Evolutionary conservation across 2,888 invertebrate species (phyloP).

Genomic region (Dusona sp.): DNA sequence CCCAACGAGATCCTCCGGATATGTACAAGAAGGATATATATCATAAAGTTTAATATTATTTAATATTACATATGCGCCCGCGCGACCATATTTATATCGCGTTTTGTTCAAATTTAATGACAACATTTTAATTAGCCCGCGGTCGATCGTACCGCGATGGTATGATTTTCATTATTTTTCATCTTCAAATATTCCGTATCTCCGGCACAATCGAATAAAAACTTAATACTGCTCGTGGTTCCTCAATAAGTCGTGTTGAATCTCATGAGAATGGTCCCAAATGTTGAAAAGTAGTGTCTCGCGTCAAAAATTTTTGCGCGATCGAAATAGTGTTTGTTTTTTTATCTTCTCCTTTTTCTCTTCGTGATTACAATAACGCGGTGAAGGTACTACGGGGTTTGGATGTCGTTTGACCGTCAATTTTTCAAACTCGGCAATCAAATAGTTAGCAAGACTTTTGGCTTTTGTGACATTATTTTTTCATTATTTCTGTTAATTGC

Average conservation of each 20-base stretch:
- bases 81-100: constrained; percentile 57
- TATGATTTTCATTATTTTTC: constrained; percentile 6
- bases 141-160: constrained; percentile 45
- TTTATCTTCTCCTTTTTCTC: constrained; percentile 31
- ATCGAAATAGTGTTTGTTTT: constrained; percentile 38
- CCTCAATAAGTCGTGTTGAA: constrained; percentile 74
- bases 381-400: constrained; percentile 2
- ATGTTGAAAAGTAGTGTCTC: constrained; percentile 79
- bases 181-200: constrained; percentile 47
- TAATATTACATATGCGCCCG: constrained; percentile 46
- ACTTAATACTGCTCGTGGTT: constrained; percentile 77
- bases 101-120: constrained; percentile 51
- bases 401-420: not conserved
- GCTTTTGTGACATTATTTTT: not conserved
- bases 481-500: not conserved
- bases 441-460: constrained; percentile 19
- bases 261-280: constrained; percentile 83
- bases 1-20: constrained; percentile 73
- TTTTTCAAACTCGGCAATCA: not conserved
- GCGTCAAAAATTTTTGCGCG: constrained; percentile 58
- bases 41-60: constrained; percentile 47
- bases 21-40: constrained; percentile 78
- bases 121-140: constrained; percentile 58
- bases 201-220: constrained; percentile 71
- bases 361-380: constrained; percentile 52